A percentile compares a stretch with the other conserved stretches of the same genome.
Conservation (phyloP, 2,797 vertebrate genomes). For the Malacoctenus gilli region DNA sequence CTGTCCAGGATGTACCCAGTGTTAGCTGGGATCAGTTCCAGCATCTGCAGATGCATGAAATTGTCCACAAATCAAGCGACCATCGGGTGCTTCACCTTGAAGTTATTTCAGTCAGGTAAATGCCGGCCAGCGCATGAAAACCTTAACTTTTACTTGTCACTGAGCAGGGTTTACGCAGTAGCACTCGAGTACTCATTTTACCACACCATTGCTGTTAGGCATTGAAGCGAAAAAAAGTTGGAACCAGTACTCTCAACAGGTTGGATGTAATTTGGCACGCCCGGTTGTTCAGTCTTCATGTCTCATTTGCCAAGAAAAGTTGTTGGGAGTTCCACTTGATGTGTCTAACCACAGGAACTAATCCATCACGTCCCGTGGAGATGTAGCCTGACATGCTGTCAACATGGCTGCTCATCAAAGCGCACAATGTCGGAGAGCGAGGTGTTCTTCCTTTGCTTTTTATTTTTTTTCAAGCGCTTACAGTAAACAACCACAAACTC, state of each 20-base stretch:
- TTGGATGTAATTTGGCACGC: conserved; percentile 1
- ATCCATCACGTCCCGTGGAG: conserved; percentile 61
- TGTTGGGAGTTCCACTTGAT: conserved; percentile 40
- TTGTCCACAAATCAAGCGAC: no score
- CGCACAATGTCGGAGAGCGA: conserved; percentile 27
- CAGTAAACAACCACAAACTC: conserved; percentile 9
- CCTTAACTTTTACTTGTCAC: no score
- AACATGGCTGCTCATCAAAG: conserved; percentile 62
- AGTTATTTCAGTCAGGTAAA: no score
- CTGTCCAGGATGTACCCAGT: no score
- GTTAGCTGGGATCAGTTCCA: no score
- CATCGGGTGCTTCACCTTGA: no score
- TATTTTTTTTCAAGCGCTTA: background rate
- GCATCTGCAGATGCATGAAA: no score
- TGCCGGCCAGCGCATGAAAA: no score
- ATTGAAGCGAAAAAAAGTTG: no score
- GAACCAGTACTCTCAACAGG: background rate
- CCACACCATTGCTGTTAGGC: no score
- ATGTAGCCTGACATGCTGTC: conserved; percentile 66
- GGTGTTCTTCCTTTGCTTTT: background rate
- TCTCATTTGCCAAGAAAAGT: conserved; percentile 46
- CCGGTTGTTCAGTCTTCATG: conserved; percentile 11
- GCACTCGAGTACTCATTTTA: no score
- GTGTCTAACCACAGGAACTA: conserved; percentile 60
- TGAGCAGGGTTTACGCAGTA: no score